Evolutionary conservation across 2,888 invertebrate genomes (phyloP).

Genomic region (Oligia latruncula): DNA sequence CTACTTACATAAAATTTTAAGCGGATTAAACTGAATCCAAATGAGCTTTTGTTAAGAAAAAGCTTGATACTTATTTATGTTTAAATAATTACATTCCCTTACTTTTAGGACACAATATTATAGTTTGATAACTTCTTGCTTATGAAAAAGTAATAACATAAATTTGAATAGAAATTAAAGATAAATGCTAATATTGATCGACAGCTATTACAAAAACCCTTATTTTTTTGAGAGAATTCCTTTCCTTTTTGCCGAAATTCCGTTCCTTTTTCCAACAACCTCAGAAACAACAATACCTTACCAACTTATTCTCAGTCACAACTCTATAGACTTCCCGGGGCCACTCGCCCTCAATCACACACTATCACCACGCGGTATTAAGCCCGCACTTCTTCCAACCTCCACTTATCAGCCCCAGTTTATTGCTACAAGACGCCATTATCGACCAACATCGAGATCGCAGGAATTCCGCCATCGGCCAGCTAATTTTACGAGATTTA

Average conservation of each 20-base stretch:
- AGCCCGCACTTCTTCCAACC: conserved; percentile 59
- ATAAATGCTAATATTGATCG: not conserved
- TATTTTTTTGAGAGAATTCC: not conserved
- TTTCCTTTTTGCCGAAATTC: not conserved
- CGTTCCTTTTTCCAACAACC: not conserved
- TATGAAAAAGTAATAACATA: not conserved
- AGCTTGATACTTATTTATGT: not conserved
- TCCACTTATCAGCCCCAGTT: conserved; percentile 73
- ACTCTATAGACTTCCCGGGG: conserved; percentile 40
- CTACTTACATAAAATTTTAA: too few species aligned
- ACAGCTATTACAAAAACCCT: not conserved
- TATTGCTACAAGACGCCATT: conserved; percentile 78
- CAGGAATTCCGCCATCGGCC: conserved; percentile 42
- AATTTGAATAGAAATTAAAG: not conserved
- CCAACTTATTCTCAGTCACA: not conserved
- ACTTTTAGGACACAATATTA: not conserved
- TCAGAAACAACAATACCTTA: not conserved
- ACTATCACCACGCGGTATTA: conserved; percentile 58
- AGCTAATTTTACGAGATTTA: conserved; percentile 67
- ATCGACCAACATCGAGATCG: conserved; percentile 70
- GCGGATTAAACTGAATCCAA: not conserved
- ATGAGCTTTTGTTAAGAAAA: not conserved
- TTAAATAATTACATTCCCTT: too few species aligned
- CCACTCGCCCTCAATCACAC: conserved; percentile 35
- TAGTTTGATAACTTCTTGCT: not conserved